These are phyloP conservation scores for Sarcophaga subvicina DNA, from an alignment of 2,888 invertebrate genomes.

Conservation along the genomic window DNA sequence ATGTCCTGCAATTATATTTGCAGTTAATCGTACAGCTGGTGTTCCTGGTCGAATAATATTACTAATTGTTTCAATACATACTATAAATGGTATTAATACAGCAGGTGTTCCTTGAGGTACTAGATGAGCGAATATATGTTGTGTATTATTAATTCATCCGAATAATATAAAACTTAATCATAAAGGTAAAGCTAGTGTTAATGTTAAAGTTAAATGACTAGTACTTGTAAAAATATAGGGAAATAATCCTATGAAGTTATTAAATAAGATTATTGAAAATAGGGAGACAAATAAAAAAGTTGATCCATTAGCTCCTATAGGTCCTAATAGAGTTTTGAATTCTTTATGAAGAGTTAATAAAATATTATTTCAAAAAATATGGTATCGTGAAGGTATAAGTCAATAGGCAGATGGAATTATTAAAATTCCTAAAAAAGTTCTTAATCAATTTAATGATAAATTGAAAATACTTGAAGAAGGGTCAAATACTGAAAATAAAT, in stretches of 20 bases:
- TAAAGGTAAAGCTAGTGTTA: slow-evolving; percentile 85
- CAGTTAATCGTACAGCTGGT: slow-evolving; percentile 87
- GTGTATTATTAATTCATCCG: slow-evolving; percentile 85
- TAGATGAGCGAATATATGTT: slow-evolving; percentile 86
- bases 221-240: slow-evolving; percentile 56
- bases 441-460: slow-evolving; percentile 85
- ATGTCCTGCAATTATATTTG: slow-evolving; percentile 91
- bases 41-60: slow-evolving; percentile 88
- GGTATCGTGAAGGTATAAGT: slow-evolving; percentile 83
- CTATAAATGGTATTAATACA: slow-evolving; percentile 87
- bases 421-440: slow-evolving; percentile 71
- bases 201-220: slow-evolving; percentile 83
- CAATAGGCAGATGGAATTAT: slow-evolving; percentile 83
- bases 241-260: slow-evolving; percentile 86
- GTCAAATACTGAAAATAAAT: slow-evolving; percentile 87
- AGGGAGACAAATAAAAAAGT: slow-evolving; percentile 58
- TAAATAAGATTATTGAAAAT: slow-evolving; percentile 82
- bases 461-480: slow-evolving; percentile 83
- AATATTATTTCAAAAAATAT: slow-evolving; percentile 81
- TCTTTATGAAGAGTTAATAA: slow-evolving; percentile 67
- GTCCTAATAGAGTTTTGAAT: slow-evolving; percentile 77
- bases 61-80: slow-evolving; percentile 89
- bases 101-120: slow-evolving; percentile 87
- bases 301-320: slow-evolving; percentile 48
- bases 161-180: slow-evolving; percentile 86